phyloP scores from a whole-genome alignment of 2,888 invertebrate species.

The Acrobasis repandana region DNA sequence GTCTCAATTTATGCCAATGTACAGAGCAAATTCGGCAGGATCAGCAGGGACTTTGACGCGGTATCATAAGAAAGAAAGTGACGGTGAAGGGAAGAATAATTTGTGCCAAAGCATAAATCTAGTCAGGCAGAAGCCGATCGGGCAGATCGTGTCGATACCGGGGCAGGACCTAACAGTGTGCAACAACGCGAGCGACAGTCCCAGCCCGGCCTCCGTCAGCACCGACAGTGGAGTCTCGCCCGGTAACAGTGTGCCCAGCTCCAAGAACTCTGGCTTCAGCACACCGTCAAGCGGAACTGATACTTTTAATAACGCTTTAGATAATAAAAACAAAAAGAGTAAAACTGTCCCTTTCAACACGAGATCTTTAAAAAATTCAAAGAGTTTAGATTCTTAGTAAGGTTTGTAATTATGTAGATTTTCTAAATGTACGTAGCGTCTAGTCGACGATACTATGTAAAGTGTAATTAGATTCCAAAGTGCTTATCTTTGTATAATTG shows the following conservation, averaged over 20 bases:
- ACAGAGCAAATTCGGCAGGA: slow-evolving; percentile 73
- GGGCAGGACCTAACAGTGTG: slow-evolving; percentile 76
- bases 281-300: slow-evolving; percentile 52
- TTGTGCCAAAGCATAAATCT: slow-evolving; percentile 81
- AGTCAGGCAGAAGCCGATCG: slow-evolving; percentile 78
- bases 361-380: slow-evolving; percentile 74
- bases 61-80: slow-evolving; percentile 70
- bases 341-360: slow-evolving; percentile 55
- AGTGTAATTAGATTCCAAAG: slow-evolving; percentile 73
- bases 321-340: slow-evolving; percentile 64
- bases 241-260: slow-evolving; percentile 68
- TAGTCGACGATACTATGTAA: slow-evolving; percentile 57
- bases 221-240: slow-evolving; percentile 76
- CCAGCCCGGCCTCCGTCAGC: slow-evolving; percentile 73
- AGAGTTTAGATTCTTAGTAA: slow-evolving; percentile 77
- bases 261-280: slow-evolving; percentile 66
- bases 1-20: slow-evolving; percentile 72
- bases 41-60: slow-evolving; percentile 75
- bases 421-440: slow-evolving; percentile 77
- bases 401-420: slow-evolving; percentile 81
- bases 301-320: slow-evolving; percentile 47
- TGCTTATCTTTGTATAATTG: slow-evolving; percentile 69
- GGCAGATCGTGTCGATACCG: slow-evolving; percentile 73
- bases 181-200: slow-evolving; percentile 69
- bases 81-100: slow-evolving; percentile 61